Conservation (phyloP, 2,888 invertebrate species). For the Diarsia mendica region DNA sequence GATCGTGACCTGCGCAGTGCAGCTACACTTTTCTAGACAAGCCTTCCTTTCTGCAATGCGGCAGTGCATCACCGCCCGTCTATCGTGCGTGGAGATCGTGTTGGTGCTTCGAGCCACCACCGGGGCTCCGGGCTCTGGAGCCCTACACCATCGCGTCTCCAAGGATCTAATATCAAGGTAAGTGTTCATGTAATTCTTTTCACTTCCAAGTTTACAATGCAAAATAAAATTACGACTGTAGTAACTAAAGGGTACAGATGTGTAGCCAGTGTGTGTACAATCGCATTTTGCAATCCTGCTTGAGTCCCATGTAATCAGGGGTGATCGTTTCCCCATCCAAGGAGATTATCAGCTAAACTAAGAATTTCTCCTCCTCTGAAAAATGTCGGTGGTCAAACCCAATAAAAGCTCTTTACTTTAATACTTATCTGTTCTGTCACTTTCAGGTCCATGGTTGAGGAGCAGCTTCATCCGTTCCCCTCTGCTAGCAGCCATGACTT, state of each 20-base stretch:
- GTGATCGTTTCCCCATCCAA: too few species aligned
- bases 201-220: not conserved
- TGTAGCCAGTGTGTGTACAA: too few species aligned
- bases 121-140: too few species aligned
- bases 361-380: not conserved
- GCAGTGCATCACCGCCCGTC: not conserved
- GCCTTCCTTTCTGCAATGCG: not conserved
- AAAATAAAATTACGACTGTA: too few species aligned
- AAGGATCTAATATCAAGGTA: not conserved
- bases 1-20: conserved; percentile 21
- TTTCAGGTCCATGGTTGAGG: not conserved
- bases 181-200: not conserved
- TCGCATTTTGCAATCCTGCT: too few species aligned
- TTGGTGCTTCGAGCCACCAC: too few species aligned
- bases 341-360: not conserved
- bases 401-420: not conserved
- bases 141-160: too few species aligned
- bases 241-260: too few species aligned
- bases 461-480: not conserved
- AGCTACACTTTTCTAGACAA: not conserved
- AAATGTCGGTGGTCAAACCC: not conserved
- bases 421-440: not conserved
- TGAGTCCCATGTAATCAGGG: too few species aligned
- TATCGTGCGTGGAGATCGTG: too few species aligned
- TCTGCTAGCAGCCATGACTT: not conserved